phyloP scores from a whole-genome alignment of 2,888 invertebrate genomes.

The Dolichopus griseipennis region DNA sequence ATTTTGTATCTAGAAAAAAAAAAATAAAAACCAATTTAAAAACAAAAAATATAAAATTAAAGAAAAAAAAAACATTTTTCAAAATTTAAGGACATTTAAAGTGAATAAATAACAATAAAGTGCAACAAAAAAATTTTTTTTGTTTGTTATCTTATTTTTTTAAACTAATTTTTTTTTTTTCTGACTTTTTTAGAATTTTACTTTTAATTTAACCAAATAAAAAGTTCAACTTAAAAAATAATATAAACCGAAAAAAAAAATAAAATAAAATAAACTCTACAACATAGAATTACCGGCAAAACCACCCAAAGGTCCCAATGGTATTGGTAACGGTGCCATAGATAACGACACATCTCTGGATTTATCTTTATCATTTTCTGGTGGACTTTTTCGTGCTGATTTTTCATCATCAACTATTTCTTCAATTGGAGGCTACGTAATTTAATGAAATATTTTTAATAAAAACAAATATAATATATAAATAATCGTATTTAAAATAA shows the following conservation, averaged over 20 bases:
- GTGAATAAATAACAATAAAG: conserved; percentile 4
- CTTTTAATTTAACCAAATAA: neutral
- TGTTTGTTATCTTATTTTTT: neutral
- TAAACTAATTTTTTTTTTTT: neutral
- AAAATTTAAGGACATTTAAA: neutral
- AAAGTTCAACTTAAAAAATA: neutral
- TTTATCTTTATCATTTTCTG: conserved; percentile 59
- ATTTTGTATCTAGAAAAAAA: neutral
- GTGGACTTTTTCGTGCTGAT: conserved; percentile 57
- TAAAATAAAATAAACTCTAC: too few relatives aligned
- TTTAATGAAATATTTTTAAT: too few relatives aligned
- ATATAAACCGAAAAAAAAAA: neutral
- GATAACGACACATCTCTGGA: conserved; percentile 48
- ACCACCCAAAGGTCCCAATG: conserved; percentile 42
- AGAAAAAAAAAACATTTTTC: neutral
- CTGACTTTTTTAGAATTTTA: neutral
- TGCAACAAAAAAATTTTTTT: neutral
- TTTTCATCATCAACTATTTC: conserved; percentile 59
- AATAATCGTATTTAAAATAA: too few relatives aligned
- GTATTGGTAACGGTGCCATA: conserved; percentile 44
- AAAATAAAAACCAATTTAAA: conserved; percentile 11
- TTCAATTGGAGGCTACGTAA: conserved; percentile 52
- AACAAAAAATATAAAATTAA: conserved; percentile 8
- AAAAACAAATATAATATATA: too few relatives aligned
- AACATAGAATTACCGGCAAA: conserved; percentile 38